Conservation (phyloP, 2,113 vertebrate genomes). For the Podarcis cretensis region DNA sequence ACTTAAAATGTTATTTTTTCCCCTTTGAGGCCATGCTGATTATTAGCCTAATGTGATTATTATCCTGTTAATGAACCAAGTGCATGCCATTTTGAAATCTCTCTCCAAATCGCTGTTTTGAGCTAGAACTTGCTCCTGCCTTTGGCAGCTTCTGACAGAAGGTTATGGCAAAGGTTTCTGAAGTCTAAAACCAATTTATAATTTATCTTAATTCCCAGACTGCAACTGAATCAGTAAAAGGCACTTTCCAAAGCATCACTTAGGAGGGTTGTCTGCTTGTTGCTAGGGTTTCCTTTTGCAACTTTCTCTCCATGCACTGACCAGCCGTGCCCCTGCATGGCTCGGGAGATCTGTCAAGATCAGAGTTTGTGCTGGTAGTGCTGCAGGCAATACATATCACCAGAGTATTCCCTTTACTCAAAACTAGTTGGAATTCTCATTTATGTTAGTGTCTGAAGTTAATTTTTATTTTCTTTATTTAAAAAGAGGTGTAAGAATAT, state of each 20-base stretch:
- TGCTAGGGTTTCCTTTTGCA: constrained; percentile 9
- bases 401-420: background rate
- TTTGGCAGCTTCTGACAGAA: background rate
- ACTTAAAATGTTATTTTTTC: background rate
- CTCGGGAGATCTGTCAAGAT: background rate
- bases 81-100: background rate
- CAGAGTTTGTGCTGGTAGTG: background rate
- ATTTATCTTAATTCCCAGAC: background rate
- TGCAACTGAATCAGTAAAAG: background rate
- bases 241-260: background rate
- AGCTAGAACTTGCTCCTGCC: background rate
- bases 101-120: background rate
- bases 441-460: background rate
- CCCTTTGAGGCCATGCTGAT: no score
- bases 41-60: background rate
- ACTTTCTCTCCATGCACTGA: background rate
- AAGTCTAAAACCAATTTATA: background rate
- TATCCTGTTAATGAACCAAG: background rate
- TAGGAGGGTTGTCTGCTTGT: no score
- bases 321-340: accelerated
- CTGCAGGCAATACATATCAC: background rate
- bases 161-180: background rate
- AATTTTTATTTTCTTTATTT: background rate
- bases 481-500: background rate
- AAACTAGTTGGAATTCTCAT: background rate